Evolutionary conservation across 2,797 vertebrate species (phyloP).

Genomic region (Myotis daubentonii): DNA sequence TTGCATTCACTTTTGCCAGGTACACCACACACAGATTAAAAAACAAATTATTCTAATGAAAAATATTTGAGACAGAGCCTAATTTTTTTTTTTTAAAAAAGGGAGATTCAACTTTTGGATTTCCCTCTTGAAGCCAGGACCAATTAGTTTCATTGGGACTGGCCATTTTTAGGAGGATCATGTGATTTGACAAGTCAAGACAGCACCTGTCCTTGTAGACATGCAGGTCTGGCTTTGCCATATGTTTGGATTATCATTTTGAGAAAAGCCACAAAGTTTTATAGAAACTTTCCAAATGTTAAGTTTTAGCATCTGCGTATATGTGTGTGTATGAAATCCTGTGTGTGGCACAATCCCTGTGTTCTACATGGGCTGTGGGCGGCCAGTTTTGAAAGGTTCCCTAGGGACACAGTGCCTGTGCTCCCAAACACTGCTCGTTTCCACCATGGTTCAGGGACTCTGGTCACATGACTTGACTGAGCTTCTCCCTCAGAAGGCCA

Average conservation of each 20-base stretch:
- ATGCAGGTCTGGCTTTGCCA: not conserved
- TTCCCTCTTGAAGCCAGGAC: not conserved
- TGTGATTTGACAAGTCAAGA: not conserved
- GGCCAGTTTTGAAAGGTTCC: not conserved
- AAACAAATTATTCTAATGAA: not conserved
- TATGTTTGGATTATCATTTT: not conserved
- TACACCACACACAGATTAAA: not conserved
- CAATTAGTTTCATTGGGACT: not conserved
- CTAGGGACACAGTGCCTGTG: not conserved
- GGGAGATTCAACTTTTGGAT: not conserved
- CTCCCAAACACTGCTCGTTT: not conserved
- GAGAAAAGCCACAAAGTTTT: not conserved
- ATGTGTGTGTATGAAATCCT: not conserved
- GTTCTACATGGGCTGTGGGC: not conserved
- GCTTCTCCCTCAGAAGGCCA: not conserved
- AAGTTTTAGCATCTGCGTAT: not conserved
- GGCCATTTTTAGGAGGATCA: not conserved
- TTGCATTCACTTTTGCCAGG: not conserved
- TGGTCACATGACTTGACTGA: not conserved
- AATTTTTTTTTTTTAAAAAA: not conserved
- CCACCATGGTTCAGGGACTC: not conserved
- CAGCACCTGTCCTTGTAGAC: not conserved
- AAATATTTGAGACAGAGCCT: not conserved
- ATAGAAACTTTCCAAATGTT: not conserved
- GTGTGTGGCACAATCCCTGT: too few relatives aligned